phyloP scores from a whole-genome alignment of 53 echinoderm and acorn worm species.

The Patiria pectinifera region DNA sequence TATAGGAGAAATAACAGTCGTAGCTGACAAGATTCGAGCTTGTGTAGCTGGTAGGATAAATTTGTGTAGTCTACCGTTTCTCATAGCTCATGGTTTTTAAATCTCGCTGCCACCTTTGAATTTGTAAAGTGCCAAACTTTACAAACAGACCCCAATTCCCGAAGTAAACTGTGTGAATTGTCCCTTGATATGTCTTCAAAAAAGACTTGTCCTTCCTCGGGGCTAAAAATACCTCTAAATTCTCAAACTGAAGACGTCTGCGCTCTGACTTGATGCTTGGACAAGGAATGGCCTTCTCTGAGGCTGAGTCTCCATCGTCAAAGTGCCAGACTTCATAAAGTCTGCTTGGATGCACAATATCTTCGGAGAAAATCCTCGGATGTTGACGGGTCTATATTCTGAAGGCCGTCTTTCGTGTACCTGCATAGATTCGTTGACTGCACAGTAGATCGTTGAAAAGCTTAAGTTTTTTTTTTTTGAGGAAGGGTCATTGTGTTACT shows the following conservation, averaged over 20 bases:
- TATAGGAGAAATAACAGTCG: too few species aligned
- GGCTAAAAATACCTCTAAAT: background rate
- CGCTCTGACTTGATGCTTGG: background rate
- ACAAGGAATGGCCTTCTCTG: background rate
- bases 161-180: background rate
- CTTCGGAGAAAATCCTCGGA: conserved; percentile 34
- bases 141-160: background rate
- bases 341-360: conserved; percentile 30
- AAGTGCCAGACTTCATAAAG: conserved; percentile 48
- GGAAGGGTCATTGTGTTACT: background rate
- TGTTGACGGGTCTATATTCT: conserved; percentile 17
- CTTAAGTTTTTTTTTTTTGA: background rate
- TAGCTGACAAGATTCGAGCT: too few species aligned
- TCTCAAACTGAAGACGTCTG: background rate
- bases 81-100: too few species aligned
- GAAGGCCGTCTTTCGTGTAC: background rate
- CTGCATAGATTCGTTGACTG: background rate
- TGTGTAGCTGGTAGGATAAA: background rate
- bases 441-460: background rate
- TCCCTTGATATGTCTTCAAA: background rate
- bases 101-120: background rate
- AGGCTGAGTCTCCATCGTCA: background rate
- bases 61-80: background rate
- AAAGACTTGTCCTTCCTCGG: background rate
- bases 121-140: background rate